A percentile compares a stretch with the other conserved stretches of the same genome.
phyloP scores from a whole-genome alignment of 37 sponge, comb jelly and placozoan species.

The Amphimedon queenslandica region DNA sequence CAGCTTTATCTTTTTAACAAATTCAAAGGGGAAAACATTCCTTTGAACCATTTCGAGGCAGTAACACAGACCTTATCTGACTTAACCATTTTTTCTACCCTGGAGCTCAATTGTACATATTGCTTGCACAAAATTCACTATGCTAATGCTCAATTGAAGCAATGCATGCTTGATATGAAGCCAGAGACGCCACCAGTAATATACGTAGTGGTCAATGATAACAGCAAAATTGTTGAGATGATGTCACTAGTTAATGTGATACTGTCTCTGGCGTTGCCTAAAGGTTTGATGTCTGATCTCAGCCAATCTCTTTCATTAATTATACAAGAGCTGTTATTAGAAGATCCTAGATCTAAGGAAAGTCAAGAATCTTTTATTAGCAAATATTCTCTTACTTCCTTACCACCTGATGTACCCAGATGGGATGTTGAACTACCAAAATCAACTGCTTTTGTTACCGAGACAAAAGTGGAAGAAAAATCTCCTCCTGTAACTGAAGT shows the following conservation, averaged over 20 bases:
- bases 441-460: neutral
- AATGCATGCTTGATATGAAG: slow-evolving; percentile 1
- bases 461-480: neutral
- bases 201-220: slow-evolving; percentile 15
- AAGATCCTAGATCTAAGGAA: slow-evolving; percentile 11
- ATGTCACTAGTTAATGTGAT: neutral
- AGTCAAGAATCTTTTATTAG: slow-evolving; percentile 3
- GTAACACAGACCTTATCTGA: slow-evolving; percentile 8
- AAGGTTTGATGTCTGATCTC: neutral
- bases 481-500: neutral
- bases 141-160: neutral
- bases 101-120: slow-evolving; percentile 8
- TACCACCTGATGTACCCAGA: slow-evolving; percentile 3
- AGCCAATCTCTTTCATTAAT: neutral
- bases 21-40: too few species aligned
- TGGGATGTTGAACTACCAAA: slow-evolving; percentile 15
- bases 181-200: neutral
- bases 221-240: slow-evolving; percentile 4
- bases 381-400: neutral
- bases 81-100: slow-evolving; percentile 17
- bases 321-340: neutral
- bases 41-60: slow-evolving; percentile 2
- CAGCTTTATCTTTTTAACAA: slow-evolving; percentile 15
- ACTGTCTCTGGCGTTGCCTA: neutral
- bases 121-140: neutral